A percentile compares a stretch with the other conserved stretches of the same genome.
Evolutionary conservation across 2,113 vertebrate genomes (phyloP).

Genomic region (Hystrix cristata): DNA sequence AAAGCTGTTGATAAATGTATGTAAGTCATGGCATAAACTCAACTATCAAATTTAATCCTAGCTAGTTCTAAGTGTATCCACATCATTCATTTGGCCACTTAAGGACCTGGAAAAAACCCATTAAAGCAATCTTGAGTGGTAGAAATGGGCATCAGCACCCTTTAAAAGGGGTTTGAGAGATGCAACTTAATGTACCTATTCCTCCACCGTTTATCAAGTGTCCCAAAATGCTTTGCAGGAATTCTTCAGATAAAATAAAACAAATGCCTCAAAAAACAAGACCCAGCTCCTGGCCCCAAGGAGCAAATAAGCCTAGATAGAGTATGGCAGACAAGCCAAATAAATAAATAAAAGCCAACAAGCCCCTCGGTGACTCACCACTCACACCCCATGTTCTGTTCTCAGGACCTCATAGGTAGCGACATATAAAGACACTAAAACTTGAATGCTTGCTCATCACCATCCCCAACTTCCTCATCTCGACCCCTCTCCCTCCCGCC

Average conservation of each 20-base stretch:
- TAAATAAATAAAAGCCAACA: background rate
- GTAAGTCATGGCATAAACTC: constrained; percentile 16
- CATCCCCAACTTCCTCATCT: background rate
- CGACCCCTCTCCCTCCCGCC: background rate
- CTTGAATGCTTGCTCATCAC: background rate
- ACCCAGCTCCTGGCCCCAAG: background rate
- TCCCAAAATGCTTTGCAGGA: background rate
- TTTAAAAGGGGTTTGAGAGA: background rate
- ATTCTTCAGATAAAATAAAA: constrained; percentile 42
- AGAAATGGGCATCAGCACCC: background rate
- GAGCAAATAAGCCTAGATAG: background rate
- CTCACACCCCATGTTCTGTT: background rate
- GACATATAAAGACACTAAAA: background rate
- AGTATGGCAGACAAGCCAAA: background rate
- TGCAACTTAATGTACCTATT: background rate
- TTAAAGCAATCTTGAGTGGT: background rate
- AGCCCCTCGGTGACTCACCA: background rate
- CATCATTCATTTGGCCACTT: constrained; percentile 24
- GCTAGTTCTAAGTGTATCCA: background rate
- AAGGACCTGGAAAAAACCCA: constrained; percentile 14
- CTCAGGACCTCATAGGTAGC: background rate
- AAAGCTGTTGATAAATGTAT: background rate
- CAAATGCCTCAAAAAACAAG: background rate
- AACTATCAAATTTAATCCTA: background rate
- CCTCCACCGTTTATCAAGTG: background rate